Conservation (phyloP, 2,888 invertebrate genomes). For the Pyralis farinalis region DNA sequence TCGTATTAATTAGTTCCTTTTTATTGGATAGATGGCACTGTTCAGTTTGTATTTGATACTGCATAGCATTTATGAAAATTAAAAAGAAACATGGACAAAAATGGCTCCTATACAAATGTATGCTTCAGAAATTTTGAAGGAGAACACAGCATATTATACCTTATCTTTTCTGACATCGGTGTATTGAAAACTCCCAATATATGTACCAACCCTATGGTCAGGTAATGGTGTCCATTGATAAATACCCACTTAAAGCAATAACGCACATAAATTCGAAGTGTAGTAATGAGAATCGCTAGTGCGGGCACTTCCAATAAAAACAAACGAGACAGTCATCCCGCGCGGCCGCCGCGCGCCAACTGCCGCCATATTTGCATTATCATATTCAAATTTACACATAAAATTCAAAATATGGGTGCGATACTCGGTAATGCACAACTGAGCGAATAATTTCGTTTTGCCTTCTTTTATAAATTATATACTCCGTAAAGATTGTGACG, state of each 20-base stretch:
- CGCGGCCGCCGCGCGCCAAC: neutral
- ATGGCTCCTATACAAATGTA: no score
- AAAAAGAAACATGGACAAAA: no score
- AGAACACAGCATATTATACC: no score
- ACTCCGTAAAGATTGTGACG: no score
- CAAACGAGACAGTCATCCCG: constrained; percentile 4
- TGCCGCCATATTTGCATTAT: constrained; percentile 4
- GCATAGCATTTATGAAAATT: no score
- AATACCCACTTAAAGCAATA: constrained; percentile 7
- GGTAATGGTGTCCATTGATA: constrained; percentile 3
- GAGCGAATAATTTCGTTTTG: neutral
- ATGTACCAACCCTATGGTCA: neutral
- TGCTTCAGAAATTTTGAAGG: no score
- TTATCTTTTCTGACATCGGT: no score
- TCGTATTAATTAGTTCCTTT: no score
- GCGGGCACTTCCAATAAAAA: constrained; percentile 2
- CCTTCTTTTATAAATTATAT: no score
- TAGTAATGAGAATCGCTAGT: constrained; percentile 4
- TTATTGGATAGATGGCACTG: no score
- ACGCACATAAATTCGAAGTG: constrained; percentile 4
- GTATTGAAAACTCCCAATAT: no score
- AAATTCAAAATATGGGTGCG: neutral
- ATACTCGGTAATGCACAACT: neutral
- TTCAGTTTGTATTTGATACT: no score
- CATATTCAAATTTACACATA: constrained; percentile 3